These are phyloP conservation scores for Idaea straminata DNA, from an alignment of 2,888 invertebrate species.

Conservation along the genomic window DNA sequence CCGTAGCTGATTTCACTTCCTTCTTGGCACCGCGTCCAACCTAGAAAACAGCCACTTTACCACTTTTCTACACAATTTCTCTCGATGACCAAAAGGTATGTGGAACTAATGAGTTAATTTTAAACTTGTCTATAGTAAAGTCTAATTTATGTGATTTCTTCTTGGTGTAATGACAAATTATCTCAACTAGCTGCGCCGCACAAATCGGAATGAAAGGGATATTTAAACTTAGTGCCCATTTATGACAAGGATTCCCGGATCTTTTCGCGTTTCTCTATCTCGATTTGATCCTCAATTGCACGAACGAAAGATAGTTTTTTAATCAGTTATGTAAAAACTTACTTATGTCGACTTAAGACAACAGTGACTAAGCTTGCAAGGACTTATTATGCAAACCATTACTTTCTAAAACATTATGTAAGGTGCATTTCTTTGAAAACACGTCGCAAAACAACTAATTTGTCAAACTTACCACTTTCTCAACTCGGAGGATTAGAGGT, in stretches of 20 bases:
- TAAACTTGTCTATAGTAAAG: neutral
- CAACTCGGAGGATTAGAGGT: constrained; percentile 88
- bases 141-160: neutral
- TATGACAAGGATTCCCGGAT: no score
- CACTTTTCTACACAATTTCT: constrained; percentile 3
- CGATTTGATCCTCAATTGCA: neutral
- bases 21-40: constrained; percentile 89
- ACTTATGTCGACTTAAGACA: constrained; percentile 1
- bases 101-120: neutral
- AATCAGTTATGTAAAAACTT: neutral
- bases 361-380: constrained; percentile 13
- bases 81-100: neutral
- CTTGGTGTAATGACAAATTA: neutral
- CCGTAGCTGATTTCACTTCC: constrained; percentile 91
- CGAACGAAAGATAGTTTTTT: constrained; percentile 7
- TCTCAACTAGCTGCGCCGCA: neutral
- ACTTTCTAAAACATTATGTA: constrained; percentile 27
- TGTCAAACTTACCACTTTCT: constrained; percentile 81
- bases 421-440: constrained; percentile 5
- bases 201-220: neutral
- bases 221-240: no score
- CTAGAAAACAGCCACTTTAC: constrained; percentile 48
- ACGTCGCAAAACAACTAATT: neutral
- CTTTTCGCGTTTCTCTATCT: neutral
- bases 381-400: constrained; percentile 14